A percentile compares a stretch with the other conserved stretches of the same genome.
Evolutionary conservation across 2,888 invertebrate species (phyloP).

Genomic region (Tenthredo scrophulariae): DNA sequence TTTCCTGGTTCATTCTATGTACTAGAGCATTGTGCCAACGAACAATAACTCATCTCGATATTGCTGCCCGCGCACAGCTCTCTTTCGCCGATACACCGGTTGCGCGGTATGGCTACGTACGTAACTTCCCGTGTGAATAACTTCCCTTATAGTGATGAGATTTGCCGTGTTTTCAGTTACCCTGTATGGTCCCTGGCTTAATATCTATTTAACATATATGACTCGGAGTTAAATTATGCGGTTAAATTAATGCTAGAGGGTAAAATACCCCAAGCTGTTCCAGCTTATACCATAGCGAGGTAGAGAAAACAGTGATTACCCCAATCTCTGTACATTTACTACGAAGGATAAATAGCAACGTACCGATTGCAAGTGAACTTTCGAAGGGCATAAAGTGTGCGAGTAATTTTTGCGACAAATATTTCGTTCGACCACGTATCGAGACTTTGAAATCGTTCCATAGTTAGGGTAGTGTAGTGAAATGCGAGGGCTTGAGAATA

Average conservation of each 20-base stretch:
- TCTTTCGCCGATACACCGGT: conserved; percentile 41
- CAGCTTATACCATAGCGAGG: neutral
- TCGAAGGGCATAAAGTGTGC: neutral
- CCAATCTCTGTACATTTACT: too few species aligned
- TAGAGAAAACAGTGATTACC: too few species aligned
- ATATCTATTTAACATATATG: conserved; percentile 10
- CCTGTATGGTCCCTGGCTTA: neutral
- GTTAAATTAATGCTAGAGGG: neutral
- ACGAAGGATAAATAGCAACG: neutral
- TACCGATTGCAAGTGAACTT: neutral
- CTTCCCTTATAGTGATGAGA: conserved; percentile 5
- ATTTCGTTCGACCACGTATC: neutral
- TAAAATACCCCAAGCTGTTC: neutral
- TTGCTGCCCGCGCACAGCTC: conserved; percentile 65
- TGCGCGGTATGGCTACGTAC: conserved; percentile 13
- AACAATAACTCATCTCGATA: conserved; percentile 75
- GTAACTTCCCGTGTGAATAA: conserved; percentile 17
- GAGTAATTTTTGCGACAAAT: neutral
- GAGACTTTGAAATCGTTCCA: neutral
- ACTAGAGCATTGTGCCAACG: conserved; percentile 71
- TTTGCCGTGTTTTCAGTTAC: conserved; percentile 25
- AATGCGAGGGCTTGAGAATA: too few species aligned
- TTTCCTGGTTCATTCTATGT: conserved; percentile 70
- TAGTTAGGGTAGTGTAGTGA: too few species aligned
- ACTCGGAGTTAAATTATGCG: conserved; percentile 1